Base-by-base conservation (phyloP, 1,140 invertebrate genomes). In the Drosophila insularis region DNA sequence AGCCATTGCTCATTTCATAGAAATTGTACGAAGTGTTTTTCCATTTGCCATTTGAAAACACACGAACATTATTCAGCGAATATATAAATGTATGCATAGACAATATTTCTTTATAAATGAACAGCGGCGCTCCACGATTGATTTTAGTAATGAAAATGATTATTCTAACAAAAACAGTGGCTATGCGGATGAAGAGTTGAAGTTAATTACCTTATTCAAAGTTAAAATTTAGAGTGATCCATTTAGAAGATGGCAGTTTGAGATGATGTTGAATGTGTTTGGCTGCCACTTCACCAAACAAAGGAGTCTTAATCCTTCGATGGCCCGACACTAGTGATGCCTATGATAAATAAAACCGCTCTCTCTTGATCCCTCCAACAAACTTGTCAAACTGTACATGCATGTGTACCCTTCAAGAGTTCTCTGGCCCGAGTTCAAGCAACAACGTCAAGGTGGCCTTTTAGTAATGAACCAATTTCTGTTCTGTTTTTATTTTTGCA, bases 381-480 rank as follows among this genome's bases (percentile, higher is more conserved):
- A 76, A 76, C 84, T 70, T 21, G n/a, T 11, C 8, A n/a, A 21
- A 3, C 1, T 27, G 27, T 27, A 27, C 27, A 27, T 50, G 43
- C 10, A 21, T 21, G 43, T 50, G 10, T 50, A 37, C 13, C 84
- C 80, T 87, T 87, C 84, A 84, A 84, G 74, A 87, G 76, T 80
- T 87, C 68, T 78, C 80, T 89, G 77, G 73, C 84, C 63, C 61
- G 84, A 87, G 84, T 89, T 87, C 84, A 87, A 89, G 84, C 80
- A 74, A 72, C 84, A 87, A 87, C 84, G 84, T 87, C 84, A 87
- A 87, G 84, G 84, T 87, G 80, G 76, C 63, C 55, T 67, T 67
- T 71, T 64, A 89, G 84, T 87, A 87, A 87, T 87, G 84, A 87
- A 89, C 80, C 77, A 84, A 87, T 84, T 87, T 87, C 77, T 60